Percentiles rank a stretch among this genome's conserved stretches.
Evolutionary conservation across 2,113 vertebrate genomes (phyloP).

Genomic region (Larimichthys polyactis): DNA sequence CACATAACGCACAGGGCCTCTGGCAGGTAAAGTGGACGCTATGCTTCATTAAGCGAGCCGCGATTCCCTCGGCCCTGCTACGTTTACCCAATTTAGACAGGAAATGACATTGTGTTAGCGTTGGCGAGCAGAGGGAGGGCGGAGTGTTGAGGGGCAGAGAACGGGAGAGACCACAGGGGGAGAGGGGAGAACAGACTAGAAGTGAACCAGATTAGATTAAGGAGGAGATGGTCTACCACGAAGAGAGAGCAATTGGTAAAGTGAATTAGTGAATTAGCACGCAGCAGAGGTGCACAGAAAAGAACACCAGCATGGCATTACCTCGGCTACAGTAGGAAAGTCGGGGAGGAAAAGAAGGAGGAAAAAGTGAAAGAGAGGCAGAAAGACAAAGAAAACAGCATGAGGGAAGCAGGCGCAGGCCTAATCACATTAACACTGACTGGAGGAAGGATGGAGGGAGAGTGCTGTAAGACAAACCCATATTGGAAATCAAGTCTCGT

Average conservation of each 20-base stretch:
- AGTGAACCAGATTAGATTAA: constrained; percentile 64
- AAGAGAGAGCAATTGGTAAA: constrained; percentile 46
- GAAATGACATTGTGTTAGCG: constrained; percentile 68
- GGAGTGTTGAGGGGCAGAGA: constrained; percentile 13
- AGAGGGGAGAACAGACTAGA: constrained; percentile 21
- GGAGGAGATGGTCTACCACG: constrained; percentile 27
- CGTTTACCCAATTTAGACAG: constrained; percentile 72
- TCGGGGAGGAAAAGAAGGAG: background rate
- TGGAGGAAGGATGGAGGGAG: constrained; percentile 53
- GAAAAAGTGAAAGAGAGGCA: constrained; percentile 19
- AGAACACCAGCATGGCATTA: constrained; percentile 29
- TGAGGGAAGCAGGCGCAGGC: constrained; percentile 60
- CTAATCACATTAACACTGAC: constrained; percentile 80
- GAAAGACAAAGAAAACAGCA: constrained; percentile 58
- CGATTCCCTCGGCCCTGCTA: constrained; percentile 52
- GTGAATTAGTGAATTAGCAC: constrained; percentile 60
- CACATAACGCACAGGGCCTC: background rate
- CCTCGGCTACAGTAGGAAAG: constrained; percentile 21
- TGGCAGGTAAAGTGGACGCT: constrained; percentile 61
- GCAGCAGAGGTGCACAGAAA: constrained; percentile 36
- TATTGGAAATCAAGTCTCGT: constrained; percentile 81
- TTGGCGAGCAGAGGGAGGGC: constrained; percentile 6
- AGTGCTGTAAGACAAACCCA: constrained; percentile 70
- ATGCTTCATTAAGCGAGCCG: constrained; percentile 68
- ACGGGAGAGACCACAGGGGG: constrained; percentile 28